Conservation (phyloP, 2,888 invertebrate genomes). For the Yponomeuta malinellus region DNA sequence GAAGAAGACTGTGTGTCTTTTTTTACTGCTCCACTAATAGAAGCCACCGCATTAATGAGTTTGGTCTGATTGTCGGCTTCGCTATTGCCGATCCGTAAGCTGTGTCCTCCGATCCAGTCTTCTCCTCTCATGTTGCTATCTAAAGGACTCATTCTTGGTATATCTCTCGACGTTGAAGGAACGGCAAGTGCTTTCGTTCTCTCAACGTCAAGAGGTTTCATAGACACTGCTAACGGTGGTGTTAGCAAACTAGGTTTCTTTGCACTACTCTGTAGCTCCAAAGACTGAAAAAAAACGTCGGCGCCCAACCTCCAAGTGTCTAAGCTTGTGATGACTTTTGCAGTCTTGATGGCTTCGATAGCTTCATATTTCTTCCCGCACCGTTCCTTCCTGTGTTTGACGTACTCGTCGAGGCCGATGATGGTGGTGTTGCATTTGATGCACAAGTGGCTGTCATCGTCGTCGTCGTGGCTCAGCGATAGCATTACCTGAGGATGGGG, state of each 20-base stretch:
- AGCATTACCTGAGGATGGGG: constrained; percentile 62
- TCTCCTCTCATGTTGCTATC: constrained; percentile 69
- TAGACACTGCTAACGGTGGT: constrained; percentile 53
- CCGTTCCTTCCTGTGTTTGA: constrained; percentile 85
- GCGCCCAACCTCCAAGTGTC: constrained; percentile 80
- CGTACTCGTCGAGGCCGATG: constrained; percentile 89
- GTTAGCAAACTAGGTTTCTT: constrained; percentile 75
- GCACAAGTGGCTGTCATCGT: constrained; percentile 91
- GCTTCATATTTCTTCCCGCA: constrained; percentile 68
- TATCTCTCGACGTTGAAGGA: constrained; percentile 51
- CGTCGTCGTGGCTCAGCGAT: constrained; percentile 72
- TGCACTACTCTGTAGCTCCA: constrained; percentile 85
- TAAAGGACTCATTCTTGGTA: constrained; percentile 56
- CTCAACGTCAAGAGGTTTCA: constrained; percentile 40
- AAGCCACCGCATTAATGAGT: constrained; percentile 79
- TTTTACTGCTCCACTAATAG: constrained; percentile 73
- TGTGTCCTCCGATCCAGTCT: constrained; percentile 78
- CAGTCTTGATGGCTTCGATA: constrained; percentile 30
- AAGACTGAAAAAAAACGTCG: constrained; percentile 90
- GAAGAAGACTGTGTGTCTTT: constrained; percentile 65
- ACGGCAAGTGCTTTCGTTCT: constrained; percentile 47
- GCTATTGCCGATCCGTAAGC: constrained; percentile 69
- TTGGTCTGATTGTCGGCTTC: constrained; percentile 76
- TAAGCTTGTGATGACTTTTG: constrained; percentile 41
- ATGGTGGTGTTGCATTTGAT: constrained; percentile 90